Evolutionary conservation across 2,113 vertebrate genomes (phyloP), one percentile per base, ranked within the genome.

Genomic region (Morone saxatilis): DNA sequence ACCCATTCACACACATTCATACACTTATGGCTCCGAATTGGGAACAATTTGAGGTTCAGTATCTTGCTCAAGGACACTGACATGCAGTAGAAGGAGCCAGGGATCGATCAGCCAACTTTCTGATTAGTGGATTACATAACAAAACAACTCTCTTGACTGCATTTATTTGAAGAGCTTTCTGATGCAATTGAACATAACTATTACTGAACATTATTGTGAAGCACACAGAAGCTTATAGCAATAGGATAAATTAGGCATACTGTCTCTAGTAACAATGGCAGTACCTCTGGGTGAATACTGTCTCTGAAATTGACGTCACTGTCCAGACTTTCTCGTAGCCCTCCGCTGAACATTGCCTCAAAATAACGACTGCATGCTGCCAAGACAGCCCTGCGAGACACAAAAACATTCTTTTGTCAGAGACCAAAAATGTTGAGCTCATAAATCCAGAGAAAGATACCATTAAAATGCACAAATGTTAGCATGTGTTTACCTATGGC

Each of bases 331-430:
- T 99, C 98, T 16, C 97, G 95, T 31, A 99, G 96, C 4, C 98
- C 98, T 0, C 97, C 97, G 76, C 97, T 97, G 80, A 99, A 99
- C 98, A 99, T 99, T 78, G 98, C 98, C 92, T 99, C 98, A 0
- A 99, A 99, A 87, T 99, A 99, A 48, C 96, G 95, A 88, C 98
- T 99, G 89, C 97, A 98, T 16, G 98, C 98, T 0, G 98, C 98
- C 81, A 99, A 86, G 72, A 99, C 98, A 0, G 96, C 98, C 1
- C 98, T 92, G 67, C 12, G 57, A 61, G 20, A 90, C 31, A 67
- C 40, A 69, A 61, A 71, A 22, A 47, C 25, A 40, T 22, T 9
- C 25, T 45, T 7, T 5, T 16, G 59, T 57, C 61, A 77, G 48
- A 9, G 31, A 78, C 4, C 22, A 67, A 60, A 51, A 7, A 16